A percentile compares a stretch with the other conserved stretches of the same genome.
Conservation (phyloP, 2,888 invertebrate genomes). For the Erebia epiphron region DNA sequence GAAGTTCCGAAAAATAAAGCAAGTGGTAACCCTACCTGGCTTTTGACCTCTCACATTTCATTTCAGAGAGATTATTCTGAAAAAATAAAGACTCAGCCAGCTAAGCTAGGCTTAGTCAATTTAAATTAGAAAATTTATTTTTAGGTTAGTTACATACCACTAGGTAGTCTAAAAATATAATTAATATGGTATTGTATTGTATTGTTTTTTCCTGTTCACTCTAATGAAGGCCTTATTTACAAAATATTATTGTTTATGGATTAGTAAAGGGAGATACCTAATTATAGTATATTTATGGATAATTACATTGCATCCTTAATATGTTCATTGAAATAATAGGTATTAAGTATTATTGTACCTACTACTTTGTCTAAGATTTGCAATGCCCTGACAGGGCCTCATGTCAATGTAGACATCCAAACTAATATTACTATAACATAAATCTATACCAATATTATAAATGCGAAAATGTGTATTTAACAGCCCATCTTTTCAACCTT, state of each 20-base stretch:
- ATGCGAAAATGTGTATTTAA: too few relatives aligned
- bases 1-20: background rate
- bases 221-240: background rate
- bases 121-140: conserved; percentile 19
- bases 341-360: too few relatives aligned
- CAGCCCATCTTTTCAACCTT: too few relatives aligned
- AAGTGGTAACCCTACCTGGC: background rate
- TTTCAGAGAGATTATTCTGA: background rate
- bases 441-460: too few relatives aligned
- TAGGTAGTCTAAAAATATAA: background rate
- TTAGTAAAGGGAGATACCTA: too few relatives aligned
- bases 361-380: too few relatives aligned
- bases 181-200: background rate
- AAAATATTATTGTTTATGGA: background rate
- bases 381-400: too few relatives aligned
- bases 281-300: too few relatives aligned
- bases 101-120: conserved; percentile 4
- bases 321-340: too few relatives aligned
- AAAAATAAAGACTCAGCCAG: background rate
- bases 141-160: background rate
- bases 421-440: too few relatives aligned
- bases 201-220: conserved; percentile 15
- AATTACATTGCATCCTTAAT: too few relatives aligned
- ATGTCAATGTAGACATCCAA: too few relatives aligned
- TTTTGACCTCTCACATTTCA: background rate